Base-by-base conservation (phyloP, 2,797 vertebrate genomes). In the Sciurus carolinensis region DNA sequence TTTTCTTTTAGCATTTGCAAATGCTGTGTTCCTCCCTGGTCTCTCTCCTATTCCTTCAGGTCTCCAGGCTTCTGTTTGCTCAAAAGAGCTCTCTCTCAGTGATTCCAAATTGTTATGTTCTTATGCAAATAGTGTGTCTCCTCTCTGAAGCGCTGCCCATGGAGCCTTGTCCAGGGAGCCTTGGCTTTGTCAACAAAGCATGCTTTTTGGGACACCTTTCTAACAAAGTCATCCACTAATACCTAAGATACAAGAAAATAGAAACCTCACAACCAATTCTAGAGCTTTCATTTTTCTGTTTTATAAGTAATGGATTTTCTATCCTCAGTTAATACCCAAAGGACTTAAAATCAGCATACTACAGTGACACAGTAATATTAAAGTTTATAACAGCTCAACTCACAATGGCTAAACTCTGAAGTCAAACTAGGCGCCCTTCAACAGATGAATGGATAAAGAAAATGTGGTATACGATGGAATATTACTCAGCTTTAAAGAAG, bases 1-100 rank as follows among this genome's bases (percentile, higher is more conserved):
- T 87, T 91, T 89, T 83, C 24, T 87, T 77, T 67, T 30, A 73
- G 26, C 52, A n/a, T 79, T 88, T 88, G 7, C 44, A 87, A 95
- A 67, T 66, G 9, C 50, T 20, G 0, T 75, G 64, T n/a, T 75
- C 26, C n/a, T 75, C 12, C 3, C 4, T 62, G 18, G 12, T 12
- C n/a, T 87, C 33, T 1, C 26, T 18, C 7, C 7, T 2, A 42
- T 18, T 30, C 1, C 22, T 90, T 44, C 17, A 24, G 18, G 4
- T 24, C 64, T 20, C 69, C 2, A 83, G 82, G 9, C 1, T 39
- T 20, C 14, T 67, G 3, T 69, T 57, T 91, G 7, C 54, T 82
- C 36, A 42, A 1, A 20, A 69, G 11, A 82, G 36, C 22, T 77
- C n/a, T 52, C 13, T 39, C 8, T 50, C 44, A 24, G 6, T 77